Base-by-base conservation (phyloP, 2,113 vertebrate species). In the Pomatorhinus ruficollis region DNA sequence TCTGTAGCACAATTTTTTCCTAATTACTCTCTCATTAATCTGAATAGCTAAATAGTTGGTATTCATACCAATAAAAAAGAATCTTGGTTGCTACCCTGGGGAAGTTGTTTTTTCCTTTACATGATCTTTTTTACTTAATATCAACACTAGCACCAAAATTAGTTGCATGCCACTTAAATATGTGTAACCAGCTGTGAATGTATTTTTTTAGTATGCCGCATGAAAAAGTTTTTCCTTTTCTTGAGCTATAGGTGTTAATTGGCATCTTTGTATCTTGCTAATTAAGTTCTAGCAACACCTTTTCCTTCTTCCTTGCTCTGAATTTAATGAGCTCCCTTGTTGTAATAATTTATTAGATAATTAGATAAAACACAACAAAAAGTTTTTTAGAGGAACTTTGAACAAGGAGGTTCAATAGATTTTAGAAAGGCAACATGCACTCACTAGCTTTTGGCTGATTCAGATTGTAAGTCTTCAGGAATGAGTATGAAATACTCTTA, bases 231-330 rank as follows among this genome's bases (percentile, higher is more conserved):
- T 97, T 57, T 93, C 53, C 76, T 91, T 97, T 97, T 91, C 50
- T 94, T 97, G 75, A 95, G 94, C 94, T 97, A 94, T 96, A 98
- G 94, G 98, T 99, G 98, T 98, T 99, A 99, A 99, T 99, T 99
- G 98, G 98, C 96, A 95, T 98, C 97, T 98, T 97, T 98, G 96
- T 98, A 98, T 98, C 97, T 97, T 98, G 98, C 97, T 98, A 98
- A 99, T 98, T 98, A 98, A 97, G 97, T 97, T 98, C 97, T 96
- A 98, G 97, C 97, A 97, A 97, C 98, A 98, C 98, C 98, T 98
- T 97, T 97, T 98, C 89, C 94, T 88, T 93, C 95, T 98, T 98
- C 86, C 95, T 96, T 86, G 28, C 92, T 98, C 97, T 97, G 95
- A 95, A 97, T 98, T 98, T 98, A 98, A 98, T 98, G 97, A 97